Evolutionary conservation across 2,113 vertebrate species (phyloP).

Genomic region (Bagarius yarrelli): DNA sequence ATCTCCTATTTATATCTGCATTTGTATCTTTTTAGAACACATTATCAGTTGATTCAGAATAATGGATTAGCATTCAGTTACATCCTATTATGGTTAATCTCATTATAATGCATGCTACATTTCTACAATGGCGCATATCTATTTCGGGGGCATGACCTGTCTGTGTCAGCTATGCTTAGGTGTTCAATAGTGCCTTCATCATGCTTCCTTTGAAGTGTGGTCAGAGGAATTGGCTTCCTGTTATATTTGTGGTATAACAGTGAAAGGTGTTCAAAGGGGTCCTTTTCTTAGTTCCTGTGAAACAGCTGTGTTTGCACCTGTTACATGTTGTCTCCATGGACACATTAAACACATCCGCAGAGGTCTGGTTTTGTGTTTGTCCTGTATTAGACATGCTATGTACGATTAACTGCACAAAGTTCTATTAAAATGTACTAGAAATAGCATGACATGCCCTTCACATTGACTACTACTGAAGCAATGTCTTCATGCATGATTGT

Average conservation of each 20-base stretch:
- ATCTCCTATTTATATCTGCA: background rate
- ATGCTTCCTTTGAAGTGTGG: slow-evolving; percentile 29
- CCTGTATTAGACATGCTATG: slow-evolving; percentile 15
- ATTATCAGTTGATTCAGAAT: background rate
- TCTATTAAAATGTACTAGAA: slow-evolving; percentile 20
- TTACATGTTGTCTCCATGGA: slow-evolving; percentile 42
- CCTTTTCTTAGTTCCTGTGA: slow-evolving; percentile 10
- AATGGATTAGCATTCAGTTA: background rate
- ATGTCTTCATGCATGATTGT: background rate
- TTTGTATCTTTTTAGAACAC: background rate
- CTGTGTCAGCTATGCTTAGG: slow-evolving; percentile 5
- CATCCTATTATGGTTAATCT: slow-evolving; percentile 10
- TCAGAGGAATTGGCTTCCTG: slow-evolving; percentile 32
- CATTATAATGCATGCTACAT: slow-evolving; percentile 18
- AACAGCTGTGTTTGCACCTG: slow-evolving; percentile 45
- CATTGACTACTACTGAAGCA: background rate
- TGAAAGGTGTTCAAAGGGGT: slow-evolving; percentile 34
- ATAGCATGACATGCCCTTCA: slow-evolving; percentile 1
- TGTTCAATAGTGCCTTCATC: slow-evolving; percentile 10
- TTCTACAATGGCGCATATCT: background rate
- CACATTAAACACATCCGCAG: slow-evolving; percentile 36
- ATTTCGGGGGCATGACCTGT: slow-evolving; percentile 2
- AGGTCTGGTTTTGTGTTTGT: background rate
- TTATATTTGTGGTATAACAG: slow-evolving; percentile 36
- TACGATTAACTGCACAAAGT: background rate